These are phyloP conservation scores for Apodemus speciosus DNA, from an alignment of 2,113 vertebrate genomes.

Conservation along the genomic window DNA sequence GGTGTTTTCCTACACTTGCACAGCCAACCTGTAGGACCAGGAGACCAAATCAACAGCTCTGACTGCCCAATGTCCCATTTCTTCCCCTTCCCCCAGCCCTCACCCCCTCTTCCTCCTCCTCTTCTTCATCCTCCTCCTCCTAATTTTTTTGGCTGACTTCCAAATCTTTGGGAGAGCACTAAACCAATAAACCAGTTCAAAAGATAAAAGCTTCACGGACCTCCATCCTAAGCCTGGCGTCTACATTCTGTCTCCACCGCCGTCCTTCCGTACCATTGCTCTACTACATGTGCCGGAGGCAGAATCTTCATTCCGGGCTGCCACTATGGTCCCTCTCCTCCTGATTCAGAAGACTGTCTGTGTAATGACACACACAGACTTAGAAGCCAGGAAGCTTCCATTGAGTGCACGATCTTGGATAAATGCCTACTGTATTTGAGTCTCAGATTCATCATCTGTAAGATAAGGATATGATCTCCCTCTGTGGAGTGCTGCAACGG, in stretches of 20 bases:
- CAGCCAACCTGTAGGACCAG: not conserved
- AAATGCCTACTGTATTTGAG: not conserved
- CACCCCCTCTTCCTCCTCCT: not conserved
- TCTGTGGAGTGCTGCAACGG: not conserved
- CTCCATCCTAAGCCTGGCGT: not conserved
- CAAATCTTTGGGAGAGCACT: not conserved
- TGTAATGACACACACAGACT: not conserved
- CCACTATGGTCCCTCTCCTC: too few species aligned
- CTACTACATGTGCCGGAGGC: not conserved
- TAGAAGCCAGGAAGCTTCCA: not conserved
- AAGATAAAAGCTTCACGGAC: not conserved
- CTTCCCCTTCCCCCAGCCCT: not conserved
- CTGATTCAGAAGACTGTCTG: not conserved
- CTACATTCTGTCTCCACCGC: not conserved
- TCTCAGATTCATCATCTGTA: not conserved
- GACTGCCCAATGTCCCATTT: not conserved
- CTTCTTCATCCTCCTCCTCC: not conserved
- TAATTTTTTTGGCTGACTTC: conserved; percentile 33
- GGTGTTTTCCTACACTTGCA: not conserved
- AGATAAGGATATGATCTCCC: not conserved
- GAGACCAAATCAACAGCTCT: not conserved
- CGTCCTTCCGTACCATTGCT: not conserved
- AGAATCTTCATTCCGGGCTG: not conserved
- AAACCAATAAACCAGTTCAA: conserved; percentile 44
- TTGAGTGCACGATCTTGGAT: not conserved